Evolutionary conservation across 2,113 vertebrate species (phyloP), one percentile per base, ranked within the genome.

Genomic region (Zosterops borbonicus): DNA sequence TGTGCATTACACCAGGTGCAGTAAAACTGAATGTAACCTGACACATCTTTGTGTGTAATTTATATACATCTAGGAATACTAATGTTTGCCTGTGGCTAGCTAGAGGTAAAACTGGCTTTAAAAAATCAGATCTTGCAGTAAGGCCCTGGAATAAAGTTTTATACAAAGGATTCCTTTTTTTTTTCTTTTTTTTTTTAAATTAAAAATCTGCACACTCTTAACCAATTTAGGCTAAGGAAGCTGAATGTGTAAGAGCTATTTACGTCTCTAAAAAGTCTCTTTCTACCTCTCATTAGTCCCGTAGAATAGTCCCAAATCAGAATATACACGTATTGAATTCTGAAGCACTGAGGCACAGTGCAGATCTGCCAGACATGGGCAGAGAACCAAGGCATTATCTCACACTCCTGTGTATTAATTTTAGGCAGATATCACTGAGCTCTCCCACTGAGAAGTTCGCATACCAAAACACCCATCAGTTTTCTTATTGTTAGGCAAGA

Each of bases 401-500:
- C 89, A 89, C 73, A 79, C 47, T 62, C 2, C 1, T 33, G 46
- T 25, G 33, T 75, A 75, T 75, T 91, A 47, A 78, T 81, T 88
- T 85, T 67, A 94, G 52, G 71, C 33, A 95, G 92, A 41, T 76
- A 90, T 77, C 49, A 83, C 41, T 42, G n/a, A 91, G 71, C 10
- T 55, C 56, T 92, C 90, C 71, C 39, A 63, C 84, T 22, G 49
- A 95, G 90, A 85, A 92, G 71, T 41, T 86, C 5, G 0, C 70
- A 64, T 78, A 92, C 56, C 85, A 90, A 64, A 83, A 96, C 70
- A 95, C 3, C 37, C 60, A 88, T 67, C 62, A 52, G 76, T 93
- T 93, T 90, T 95, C 55, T 67, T 83, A 92, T 9, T 93, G 68
- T 76, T 63, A 88, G 42, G 42, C 73, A 92, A 93, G 87, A 59